These are phyloP conservation scores for Brenthis hecate DNA, from an alignment of 2,888 invertebrate species.

Conservation along the genomic window DNA sequence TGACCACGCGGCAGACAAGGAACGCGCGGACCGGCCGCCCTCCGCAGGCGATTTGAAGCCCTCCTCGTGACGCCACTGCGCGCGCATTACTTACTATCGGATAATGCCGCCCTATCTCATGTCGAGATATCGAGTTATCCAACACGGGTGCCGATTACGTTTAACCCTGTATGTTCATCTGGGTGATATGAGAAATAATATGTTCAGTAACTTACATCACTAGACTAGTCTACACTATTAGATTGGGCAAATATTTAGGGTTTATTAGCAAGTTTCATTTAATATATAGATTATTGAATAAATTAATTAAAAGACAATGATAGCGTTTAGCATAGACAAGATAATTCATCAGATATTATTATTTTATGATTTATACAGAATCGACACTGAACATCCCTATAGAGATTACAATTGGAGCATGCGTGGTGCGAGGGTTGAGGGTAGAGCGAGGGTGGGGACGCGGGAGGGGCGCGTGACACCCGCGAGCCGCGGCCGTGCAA, in stretches of 20 bases:
- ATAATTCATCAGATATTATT: background rate
- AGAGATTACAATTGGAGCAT: constrained; percentile 82
- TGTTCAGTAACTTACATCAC: background rate
- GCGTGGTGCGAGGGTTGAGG: constrained; percentile 77
- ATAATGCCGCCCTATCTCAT: constrained; percentile 78
- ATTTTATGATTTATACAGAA: constrained; percentile 38
- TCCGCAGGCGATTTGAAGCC: constrained; percentile 79
- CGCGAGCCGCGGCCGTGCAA: constrained; percentile 51
- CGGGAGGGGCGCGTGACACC: constrained; percentile 50
- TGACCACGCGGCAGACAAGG: constrained; percentile 51
- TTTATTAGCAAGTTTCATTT: too few species aligned
- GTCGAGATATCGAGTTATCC: constrained; percentile 79
- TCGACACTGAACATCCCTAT: constrained; percentile 80
- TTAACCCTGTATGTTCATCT: constrained; percentile 62
- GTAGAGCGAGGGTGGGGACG: constrained; percentile 71
- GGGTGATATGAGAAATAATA: constrained; percentile 43
- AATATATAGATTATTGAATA: background rate
- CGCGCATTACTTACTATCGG: constrained; percentile 70
- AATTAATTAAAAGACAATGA: background rate
- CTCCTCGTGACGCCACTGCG: constrained; percentile 77
- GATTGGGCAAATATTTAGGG: background rate
- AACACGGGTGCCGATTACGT: constrained; percentile 60
- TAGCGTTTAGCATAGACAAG: background rate
- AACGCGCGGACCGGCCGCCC: constrained; percentile 76
- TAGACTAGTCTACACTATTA: background rate